Percentiles rank a stretch among this genome's conserved stretches.
Conservation (phyloP, 2,888 invertebrate genomes). For the Tuberolachnus salignus region DNA sequence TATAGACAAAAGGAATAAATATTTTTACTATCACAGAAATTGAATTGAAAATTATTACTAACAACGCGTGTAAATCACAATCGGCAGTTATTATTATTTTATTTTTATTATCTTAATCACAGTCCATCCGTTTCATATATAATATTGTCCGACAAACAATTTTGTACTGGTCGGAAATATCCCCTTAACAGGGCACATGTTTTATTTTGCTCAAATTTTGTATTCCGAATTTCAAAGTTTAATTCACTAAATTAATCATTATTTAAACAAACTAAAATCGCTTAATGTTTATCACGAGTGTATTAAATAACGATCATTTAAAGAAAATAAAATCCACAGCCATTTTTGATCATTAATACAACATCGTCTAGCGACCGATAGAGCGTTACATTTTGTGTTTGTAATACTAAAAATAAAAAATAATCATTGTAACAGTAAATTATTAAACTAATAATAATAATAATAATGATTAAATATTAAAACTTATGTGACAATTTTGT, state of each 20-base stretch:
- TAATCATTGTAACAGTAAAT: too few relatives aligned
- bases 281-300: not conserved
- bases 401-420: not conserved
- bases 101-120: not conserved
- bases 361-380: too few relatives aligned
- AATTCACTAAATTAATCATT: too few relatives aligned
- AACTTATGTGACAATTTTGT: not conserved
- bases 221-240: too few relatives aligned
- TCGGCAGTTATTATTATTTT: too few relatives aligned
- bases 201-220: too few relatives aligned
- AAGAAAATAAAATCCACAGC: conserved; percentile 53
- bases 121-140: not conserved
- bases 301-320: conserved; percentile 31
- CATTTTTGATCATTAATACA: conserved; percentile 41
- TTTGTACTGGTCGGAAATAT: not conserved
- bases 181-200: too few relatives aligned
- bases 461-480: not conserved
- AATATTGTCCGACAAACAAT: not conserved
- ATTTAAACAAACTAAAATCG: not conserved
- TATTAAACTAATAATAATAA: conserved; percentile 1
- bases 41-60: conserved; percentile 1
- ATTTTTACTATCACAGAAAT: conserved; percentile 46
- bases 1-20: not conserved
- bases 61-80: too few relatives aligned
- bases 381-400: not conserved